phyloP scores from a whole-genome alignment of 2,113 vertebrate species.

The Solea senegalensis region DNA sequence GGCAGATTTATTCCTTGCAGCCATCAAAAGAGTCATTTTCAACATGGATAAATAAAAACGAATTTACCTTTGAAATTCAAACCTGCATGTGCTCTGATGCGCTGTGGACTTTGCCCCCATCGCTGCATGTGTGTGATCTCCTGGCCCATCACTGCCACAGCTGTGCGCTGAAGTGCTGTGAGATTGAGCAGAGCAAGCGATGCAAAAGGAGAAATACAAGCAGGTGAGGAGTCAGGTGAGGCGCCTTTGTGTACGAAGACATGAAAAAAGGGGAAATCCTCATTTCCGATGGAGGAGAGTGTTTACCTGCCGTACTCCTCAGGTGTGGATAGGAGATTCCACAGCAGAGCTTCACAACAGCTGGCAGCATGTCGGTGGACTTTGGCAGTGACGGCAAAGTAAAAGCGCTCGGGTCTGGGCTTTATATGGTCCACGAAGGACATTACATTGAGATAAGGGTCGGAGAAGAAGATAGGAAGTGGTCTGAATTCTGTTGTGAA shows the following conservation, averaged over 20 bases:
- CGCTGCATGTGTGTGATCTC: slow-evolving; percentile 66
- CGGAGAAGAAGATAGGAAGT: slow-evolving; percentile 64
- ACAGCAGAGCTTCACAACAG: slow-evolving; percentile 86
- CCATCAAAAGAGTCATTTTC: no score
- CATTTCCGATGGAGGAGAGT: neutral
- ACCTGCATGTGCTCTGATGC: slow-evolving; percentile 4
- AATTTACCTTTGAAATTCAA: slow-evolving; percentile 39
- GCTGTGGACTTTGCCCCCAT: slow-evolving; percentile 13
- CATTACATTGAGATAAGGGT: slow-evolving; percentile 72
- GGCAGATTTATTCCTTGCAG: no score
- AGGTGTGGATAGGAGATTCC: slow-evolving; percentile 85
- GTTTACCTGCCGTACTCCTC: slow-evolving; percentile 78
- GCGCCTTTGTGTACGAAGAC: neutral
- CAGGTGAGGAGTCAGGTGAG: neutral
- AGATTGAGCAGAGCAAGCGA: neutral
- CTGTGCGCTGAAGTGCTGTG: slow-evolving; percentile 78
- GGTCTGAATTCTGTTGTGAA: slow-evolving; percentile 64
- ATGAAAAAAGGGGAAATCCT: neutral
- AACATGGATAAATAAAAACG: neutral
- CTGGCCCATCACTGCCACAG: slow-evolving; percentile 72
- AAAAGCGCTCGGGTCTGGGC: neutral
- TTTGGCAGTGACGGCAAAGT: slow-evolving; percentile 40
- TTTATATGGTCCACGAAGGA: slow-evolving; percentile 83
- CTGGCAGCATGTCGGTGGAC: slow-evolving; percentile 78
- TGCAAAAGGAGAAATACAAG: neutral